Percentiles rank a stretch among this genome's conserved stretches.
Evolutionary conservation across 2,797 vertebrate species (phyloP).

Genomic region (Petrocephalus schoutedeni): DNA sequence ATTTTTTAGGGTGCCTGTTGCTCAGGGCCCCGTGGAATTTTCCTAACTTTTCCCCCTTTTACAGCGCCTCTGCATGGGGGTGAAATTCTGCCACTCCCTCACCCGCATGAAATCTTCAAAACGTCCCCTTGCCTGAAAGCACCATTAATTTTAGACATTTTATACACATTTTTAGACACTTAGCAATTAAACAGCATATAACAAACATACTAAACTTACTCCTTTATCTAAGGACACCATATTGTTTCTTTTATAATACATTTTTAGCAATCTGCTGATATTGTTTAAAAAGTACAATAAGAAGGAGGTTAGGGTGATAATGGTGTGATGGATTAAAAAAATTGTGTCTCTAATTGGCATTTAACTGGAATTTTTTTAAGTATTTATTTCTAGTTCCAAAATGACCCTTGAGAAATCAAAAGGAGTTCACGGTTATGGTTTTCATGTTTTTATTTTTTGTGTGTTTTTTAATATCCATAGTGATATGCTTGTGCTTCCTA

Average conservation of each 20-base stretch:
- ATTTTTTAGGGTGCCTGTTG: too few species aligned
- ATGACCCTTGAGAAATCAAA: slow-evolving; percentile 8
- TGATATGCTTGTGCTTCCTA: neutral
- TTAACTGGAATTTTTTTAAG: neutral
- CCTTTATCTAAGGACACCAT: neutral
- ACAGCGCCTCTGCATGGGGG: neutral
- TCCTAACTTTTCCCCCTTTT: too few species aligned
- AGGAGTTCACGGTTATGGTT: neutral
- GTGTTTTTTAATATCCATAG: neutral
- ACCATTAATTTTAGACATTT: neutral
- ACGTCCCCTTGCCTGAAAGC: neutral
- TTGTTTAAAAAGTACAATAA: neutral
- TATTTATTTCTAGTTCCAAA: neutral
- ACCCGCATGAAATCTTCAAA: neutral
- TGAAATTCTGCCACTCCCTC: neutral
- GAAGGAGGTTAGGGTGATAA: neutral
- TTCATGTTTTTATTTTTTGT: neutral
- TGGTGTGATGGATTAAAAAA: neutral
- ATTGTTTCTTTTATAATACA: neutral
- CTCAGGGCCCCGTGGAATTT: too few species aligned
- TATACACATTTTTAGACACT: neutral
- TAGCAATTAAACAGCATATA: neutral
- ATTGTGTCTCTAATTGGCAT: neutral
- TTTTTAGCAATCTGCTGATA: neutral
- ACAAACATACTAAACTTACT: neutral